Base-by-base conservation (phyloP, 1,140 invertebrate species). In the Papilio helenus region DNA sequence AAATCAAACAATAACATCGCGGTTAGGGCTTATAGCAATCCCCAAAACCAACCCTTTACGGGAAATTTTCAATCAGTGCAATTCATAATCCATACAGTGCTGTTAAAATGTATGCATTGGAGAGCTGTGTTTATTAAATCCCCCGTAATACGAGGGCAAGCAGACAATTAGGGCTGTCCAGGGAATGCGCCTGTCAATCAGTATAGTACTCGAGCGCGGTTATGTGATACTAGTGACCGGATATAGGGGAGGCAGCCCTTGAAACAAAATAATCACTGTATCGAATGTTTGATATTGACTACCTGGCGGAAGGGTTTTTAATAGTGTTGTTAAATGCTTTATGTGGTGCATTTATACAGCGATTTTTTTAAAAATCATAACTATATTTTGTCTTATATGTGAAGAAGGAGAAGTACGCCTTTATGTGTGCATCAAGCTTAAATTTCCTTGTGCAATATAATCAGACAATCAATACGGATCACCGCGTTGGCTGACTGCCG, bases 71-170 rank as follows among this genome's bases (percentile, higher is more conserved):
- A 90, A 91, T 91, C 87, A 88, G 78, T 79, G 81, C 84, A 73
- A 86, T 82, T 85, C 88, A 86, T 86, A 90, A 90, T 89, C 85
- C 88, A 88, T 88, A 89, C 86, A 90, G 82, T 78, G 83, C 83
- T 82, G 86, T 88, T 87, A 88, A 88, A 88, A 81, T 89, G 86
- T 87, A 82, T 87, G 84, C 85, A 83, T 83, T 88, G 85, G 81
- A 42, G 82, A 80, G 82, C 84, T 80, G 85, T 90, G 90, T 91
- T 90, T 90, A 93, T 92, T 92, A 91, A 93, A 91, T 92, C 89
- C 84, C 83, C 82, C 84, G 83, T 91, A 91, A 90, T 89, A 88
- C 79, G 86, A 86, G 91, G 87, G 85, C 80, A 85, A 84, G 81
- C 86, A 85, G 85, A 87, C 86, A 86, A 90, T 92, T 92, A 90